Conservation (phyloP, 2,797 vertebrate species). For the Orestias chungarensis region DNA sequence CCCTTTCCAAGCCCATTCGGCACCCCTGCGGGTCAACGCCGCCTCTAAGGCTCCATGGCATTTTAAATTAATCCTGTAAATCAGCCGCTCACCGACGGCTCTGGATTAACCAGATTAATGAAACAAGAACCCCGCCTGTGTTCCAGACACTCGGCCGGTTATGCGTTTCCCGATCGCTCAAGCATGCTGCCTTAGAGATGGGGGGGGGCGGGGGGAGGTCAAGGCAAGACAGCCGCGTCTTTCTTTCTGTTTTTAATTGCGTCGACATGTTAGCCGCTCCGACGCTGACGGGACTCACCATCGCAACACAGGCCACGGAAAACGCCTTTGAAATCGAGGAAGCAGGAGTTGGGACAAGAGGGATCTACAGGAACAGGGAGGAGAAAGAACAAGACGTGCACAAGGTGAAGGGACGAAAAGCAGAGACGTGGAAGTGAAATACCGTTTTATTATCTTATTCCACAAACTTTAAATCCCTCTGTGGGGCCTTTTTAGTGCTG, state of each 20-base stretch:
- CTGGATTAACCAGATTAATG: slow-evolving; percentile 66
- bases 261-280: neutral
- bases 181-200: slow-evolving; percentile 71
- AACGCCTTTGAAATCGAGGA: slow-evolving; percentile 80
- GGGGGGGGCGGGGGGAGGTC: slow-evolving; percentile 75
- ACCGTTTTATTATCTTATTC: slow-evolving; percentile 23
- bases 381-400: slow-evolving; percentile 12
- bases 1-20: too few relatives aligned
- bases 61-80: slow-evolving; percentile 74
- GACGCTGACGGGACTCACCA: slow-evolving; percentile 66
- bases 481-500: neutral
- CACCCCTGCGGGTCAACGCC: slow-evolving; percentile 10
- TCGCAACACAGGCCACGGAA: slow-evolving; percentile 70
- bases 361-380: slow-evolving; percentile 57
- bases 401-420: slow-evolving; percentile 10
- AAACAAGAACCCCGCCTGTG: slow-evolving; percentile 61
- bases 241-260: slow-evolving; percentile 31
- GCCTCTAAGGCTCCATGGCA: slow-evolving; percentile 46
- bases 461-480: slow-evolving; percentile 21
- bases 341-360: slow-evolving; percentile 64
- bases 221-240: slow-evolving; percentile 33
- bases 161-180: slow-evolving; percentile 61
- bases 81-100: slow-evolving; percentile 60
- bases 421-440: neutral
- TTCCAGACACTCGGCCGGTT: slow-evolving; percentile 43